Base-by-base conservation (phyloP, 2,797 vertebrate species). In the Diglossa cyanea region DNA sequence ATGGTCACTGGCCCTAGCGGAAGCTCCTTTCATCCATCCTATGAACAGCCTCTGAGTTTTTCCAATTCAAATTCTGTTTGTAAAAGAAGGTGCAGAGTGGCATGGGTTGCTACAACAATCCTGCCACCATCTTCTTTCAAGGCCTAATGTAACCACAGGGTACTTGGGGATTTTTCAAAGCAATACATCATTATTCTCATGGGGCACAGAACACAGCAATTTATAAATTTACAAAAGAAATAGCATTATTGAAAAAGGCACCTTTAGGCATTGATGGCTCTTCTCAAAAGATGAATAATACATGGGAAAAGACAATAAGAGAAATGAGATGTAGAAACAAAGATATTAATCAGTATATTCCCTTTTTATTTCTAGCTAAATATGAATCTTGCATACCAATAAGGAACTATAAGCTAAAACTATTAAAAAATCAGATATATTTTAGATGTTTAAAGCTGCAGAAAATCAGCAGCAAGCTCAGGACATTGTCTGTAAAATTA, bases 321-420 rank as follows among this genome's bases (percentile, higher is more conserved):
- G 25, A 95, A 90, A 54, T 86, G 1, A 45, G 35, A 77, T 86
- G 86, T 35, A 76, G 31, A 78, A 83, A 82, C 58, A 86, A 79
- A 94, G 14, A 80, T 39, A 93, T 91, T 91, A 40, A 58, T 85
- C 65, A 96, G 61, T 25, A 85, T 65, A 81, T 65, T 47, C 45
- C 51, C 31, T 31, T 80, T 73, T 93, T 81, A 51, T 89, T 96
- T 97, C 93, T 85, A 91, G 24, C 39, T 68, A 55, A 91, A 54
- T 84, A 92, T 39, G 77, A 80, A 88, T 25, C 20, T 88, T 47
- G n/a, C 40, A 91, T 60, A 72, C 40, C 37, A 91, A 70, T 65
- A 76, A 53, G 15, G 16, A 90, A 18, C 65, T 53, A 24, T 55
- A 62, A 94, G 23, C 20, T 74, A 65, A 92, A 88, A 79, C 30